Base-by-base conservation (phyloP, 2,113 vertebrate genomes). In the Spermophilus dauricus region DNA sequence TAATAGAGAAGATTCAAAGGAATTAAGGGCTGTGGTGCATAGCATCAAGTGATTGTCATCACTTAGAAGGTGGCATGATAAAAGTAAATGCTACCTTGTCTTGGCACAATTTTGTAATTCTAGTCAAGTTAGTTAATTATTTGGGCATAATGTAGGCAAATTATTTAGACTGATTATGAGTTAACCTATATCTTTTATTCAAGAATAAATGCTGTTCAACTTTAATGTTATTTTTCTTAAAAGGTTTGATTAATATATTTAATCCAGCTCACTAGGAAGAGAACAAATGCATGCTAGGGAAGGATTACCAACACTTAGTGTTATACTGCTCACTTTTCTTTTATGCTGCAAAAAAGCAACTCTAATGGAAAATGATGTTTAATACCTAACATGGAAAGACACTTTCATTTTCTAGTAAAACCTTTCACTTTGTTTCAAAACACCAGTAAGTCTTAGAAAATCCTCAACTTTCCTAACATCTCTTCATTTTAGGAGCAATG, bases 401-500 rank as follows among this genome's bases (percentile, higher is more conserved):
- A 85, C 20, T 95, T 89, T 53, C 86, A 58, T 95, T 73, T 96
- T 97, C 72, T 94, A 26, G 90, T 67, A 97, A 18, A 96, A 84
- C 2, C 3, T 75, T 94, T 95, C 94, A 73, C 42, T 93, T 96
- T 96, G 87, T 83, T 98, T 95, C 17, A 86, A 97, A 97, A 96
- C 37, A 96, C 88, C 4, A 65, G 32, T 95, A 96, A 97, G 91
- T 89, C 14, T 92, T 16, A 84, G 16, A 82, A 96, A 97, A 97
- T 65, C 10, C 18, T 97, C 95, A 58, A 94, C 94, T 76, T 86
- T 97, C 18, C 65, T 76, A 11, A 63, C 8, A 65, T 61, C 45
- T 91, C 63, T 93, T 97, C 87, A 83, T 95, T 97, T 96, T 75
- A 96, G 30, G 51, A 72, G 48, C 34, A 88, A 97, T 96, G 94